Conservation (phyloP, 2,888 invertebrate genomes). For the Rhaphigaster nebulosa region DNA sequence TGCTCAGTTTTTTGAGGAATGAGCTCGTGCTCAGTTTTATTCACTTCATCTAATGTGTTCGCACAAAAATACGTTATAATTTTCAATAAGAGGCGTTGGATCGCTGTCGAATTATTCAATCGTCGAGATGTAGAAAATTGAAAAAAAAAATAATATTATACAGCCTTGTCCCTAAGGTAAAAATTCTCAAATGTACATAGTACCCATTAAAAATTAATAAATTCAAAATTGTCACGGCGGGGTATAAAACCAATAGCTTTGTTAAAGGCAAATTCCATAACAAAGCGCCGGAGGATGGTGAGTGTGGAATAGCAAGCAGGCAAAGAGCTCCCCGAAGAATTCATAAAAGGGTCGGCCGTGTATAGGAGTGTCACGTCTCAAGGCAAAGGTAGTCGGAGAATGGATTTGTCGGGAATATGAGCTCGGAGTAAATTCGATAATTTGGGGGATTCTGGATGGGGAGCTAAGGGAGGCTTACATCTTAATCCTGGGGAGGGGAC, state of each 20-base stretch:
- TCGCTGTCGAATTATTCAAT: no score
- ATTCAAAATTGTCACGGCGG: neutral
- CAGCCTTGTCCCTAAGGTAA: no score
- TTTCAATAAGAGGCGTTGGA: no score
- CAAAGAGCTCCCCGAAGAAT: neutral
- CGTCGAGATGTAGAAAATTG: no score
- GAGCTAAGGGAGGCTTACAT: conserved; percentile 1
- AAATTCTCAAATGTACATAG: no score
- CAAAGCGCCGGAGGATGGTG: neutral
- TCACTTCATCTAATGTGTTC: no score
- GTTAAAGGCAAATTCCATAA: neutral
- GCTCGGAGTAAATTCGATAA: conserved; percentile 4
- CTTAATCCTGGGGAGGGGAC: neutral
- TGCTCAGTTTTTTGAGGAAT: no score
- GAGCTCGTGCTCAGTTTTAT: no score
- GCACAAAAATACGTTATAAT: no score
- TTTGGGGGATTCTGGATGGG: neutral
- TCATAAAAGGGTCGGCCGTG: neutral
- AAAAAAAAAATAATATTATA: no score
- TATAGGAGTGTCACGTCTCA: neutral
- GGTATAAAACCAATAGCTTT: neutral
- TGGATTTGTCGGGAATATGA: neutral
- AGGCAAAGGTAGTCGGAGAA: neutral
- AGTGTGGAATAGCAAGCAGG: neutral
- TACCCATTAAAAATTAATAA: neutral